These are phyloP conservation scores for Ciconia stormi DNA, from an alignment of 2,113 vertebrate species.

Conservation along the genomic window DNA sequence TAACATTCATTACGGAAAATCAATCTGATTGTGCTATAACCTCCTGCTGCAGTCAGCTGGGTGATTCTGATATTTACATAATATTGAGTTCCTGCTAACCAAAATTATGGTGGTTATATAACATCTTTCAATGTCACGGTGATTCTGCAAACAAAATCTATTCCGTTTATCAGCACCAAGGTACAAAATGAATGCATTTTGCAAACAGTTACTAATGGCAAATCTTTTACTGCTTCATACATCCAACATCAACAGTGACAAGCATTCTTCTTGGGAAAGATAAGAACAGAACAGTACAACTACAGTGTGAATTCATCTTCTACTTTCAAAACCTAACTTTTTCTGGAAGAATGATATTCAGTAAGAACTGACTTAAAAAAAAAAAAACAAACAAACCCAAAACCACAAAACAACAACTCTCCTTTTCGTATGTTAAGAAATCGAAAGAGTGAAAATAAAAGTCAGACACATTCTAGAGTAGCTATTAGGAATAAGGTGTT, in stretches of 20 bases:
- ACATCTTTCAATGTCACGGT: slow-evolving; percentile 37
- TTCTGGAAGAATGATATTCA: background rate
- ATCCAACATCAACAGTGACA: background rate
- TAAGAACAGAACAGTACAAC: background rate
- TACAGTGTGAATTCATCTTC: background rate
- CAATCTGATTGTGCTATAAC: background rate
- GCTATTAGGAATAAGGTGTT: background rate
- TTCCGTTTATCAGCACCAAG: background rate
- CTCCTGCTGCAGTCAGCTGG: background rate
- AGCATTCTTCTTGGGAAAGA: background rate
- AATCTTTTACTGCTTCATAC: background rate
- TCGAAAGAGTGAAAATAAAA: background rate
- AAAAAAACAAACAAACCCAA: background rate
- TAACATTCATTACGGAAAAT: slow-evolving; percentile 31
- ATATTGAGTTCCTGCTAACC: slow-evolving; percentile 7
- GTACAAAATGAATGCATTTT: background rate
- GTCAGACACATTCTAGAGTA: background rate
- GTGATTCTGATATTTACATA: slow-evolving; percentile 50
- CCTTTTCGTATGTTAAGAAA: background rate
- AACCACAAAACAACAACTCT: background rate
- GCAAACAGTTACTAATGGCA: background rate
- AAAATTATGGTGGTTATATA: slow-evolving; percentile 16
- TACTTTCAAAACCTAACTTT: background rate
- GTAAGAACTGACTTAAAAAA: background rate
- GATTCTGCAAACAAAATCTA: slow-evolving; percentile 35